A percentile compares a stretch with the other conserved stretches of the same genome.
Conservation (phyloP, 2,113 vertebrate species). For the Orientallactaga bullata region DNA sequence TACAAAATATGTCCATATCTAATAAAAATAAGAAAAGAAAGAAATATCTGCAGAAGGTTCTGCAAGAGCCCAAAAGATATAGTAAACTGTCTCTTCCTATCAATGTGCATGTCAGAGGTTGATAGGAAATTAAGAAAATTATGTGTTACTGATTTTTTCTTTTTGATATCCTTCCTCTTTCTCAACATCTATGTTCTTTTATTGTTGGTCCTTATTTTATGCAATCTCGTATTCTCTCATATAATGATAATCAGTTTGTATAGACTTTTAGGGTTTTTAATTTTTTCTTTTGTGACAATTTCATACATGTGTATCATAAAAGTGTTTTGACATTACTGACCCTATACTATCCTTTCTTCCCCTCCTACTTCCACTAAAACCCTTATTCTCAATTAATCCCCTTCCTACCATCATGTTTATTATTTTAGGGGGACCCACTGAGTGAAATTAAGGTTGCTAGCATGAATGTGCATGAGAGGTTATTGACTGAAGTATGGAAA, state of each 20-base stretch:
- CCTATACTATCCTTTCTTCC: too few relatives aligned
- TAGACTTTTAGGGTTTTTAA: not conserved
- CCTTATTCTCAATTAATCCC: too few relatives aligned
- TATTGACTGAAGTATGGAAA: too few relatives aligned
- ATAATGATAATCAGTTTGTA: not conserved
- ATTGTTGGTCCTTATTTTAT: not conserved
- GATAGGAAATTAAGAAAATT: not conserved
- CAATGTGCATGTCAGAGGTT: not conserved
- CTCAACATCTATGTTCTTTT: slow-evolving; percentile 2
- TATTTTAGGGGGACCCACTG: too few relatives aligned
- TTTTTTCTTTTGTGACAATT: not conserved
- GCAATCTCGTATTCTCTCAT: not conserved
- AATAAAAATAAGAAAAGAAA: too few relatives aligned
- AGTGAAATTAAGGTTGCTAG: too few relatives aligned
- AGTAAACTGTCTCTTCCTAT: not conserved
- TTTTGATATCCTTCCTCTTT: not conserved
- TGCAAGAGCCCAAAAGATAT: not conserved
- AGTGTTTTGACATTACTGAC: too few relatives aligned
- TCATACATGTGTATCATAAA: too few relatives aligned
- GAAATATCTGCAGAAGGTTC: not conserved
- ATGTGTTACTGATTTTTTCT: not conserved
- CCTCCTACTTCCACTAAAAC: too few relatives aligned
- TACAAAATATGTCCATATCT: too few relatives aligned
- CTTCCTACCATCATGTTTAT: too few relatives aligned
- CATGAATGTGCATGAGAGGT: too few relatives aligned